phyloP scores from a whole-genome alignment of 2,113 vertebrate genomes.

The Plestiodon gilberti region DNA sequence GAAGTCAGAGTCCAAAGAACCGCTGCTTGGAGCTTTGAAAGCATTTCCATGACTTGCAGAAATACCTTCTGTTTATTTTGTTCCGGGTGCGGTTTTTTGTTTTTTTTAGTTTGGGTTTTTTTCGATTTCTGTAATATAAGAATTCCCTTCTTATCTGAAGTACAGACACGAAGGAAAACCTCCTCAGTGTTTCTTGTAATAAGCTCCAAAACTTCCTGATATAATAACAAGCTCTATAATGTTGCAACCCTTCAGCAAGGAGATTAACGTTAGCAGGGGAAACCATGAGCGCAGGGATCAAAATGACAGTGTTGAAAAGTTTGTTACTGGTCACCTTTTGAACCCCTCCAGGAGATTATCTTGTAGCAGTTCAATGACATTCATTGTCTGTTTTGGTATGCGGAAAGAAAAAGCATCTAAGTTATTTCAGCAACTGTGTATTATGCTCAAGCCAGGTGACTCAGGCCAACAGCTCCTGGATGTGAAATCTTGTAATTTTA shows the following conservation, averaged over 20 bases:
- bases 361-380: background rate
- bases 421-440: background rate
- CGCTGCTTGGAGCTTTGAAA: no score
- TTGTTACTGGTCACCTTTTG: background rate
- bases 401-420: background rate
- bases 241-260: background rate
- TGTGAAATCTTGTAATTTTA: background rate
- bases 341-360: background rate
- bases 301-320: background rate
- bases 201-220: background rate
- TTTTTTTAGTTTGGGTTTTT: background rate
- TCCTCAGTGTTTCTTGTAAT: background rate
- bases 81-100: no score
- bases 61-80: background rate
- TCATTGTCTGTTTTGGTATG: background rate
- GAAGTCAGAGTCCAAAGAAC: no score
- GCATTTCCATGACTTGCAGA: background rate
- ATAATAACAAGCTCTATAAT: background rate
- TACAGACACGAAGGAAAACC: background rate
- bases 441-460: background rate
- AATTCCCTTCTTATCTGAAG: background rate
- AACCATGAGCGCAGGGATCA: background rate
- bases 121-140: background rate
- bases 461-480: background rate
- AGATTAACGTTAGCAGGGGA: background rate